Evolutionary conservation across 2,888 invertebrate genomes (phyloP).

Genomic region (Mylabris sibirica): DNA sequence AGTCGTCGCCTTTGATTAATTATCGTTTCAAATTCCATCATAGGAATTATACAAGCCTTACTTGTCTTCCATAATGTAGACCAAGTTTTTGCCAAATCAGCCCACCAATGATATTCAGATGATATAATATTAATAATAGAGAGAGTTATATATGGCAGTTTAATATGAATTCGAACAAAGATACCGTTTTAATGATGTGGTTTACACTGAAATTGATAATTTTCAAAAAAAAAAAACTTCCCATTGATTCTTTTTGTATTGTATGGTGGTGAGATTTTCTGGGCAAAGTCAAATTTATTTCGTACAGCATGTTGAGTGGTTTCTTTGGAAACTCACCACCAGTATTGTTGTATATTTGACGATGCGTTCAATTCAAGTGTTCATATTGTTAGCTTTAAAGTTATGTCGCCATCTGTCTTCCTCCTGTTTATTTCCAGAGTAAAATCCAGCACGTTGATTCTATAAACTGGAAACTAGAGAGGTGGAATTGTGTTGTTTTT

Average conservation of each 20-base stretch:
- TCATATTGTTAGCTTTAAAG: conserved; percentile 50
- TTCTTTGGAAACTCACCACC: conserved; percentile 27
- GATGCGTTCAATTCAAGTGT: conserved; percentile 51
- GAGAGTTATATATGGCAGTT: conserved; percentile 2
- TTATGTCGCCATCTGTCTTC: conserved; percentile 50
- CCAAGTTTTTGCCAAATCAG: not conserved
- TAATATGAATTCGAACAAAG: not conserved
- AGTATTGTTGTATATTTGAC: conserved; percentile 34
- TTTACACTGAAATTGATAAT: not conserved
- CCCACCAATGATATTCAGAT: not conserved
- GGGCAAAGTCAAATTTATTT: conserved; percentile 33
- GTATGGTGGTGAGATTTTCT: not conserved
- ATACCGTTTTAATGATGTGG: too few species aligned
- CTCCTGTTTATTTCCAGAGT: conserved; percentile 29
- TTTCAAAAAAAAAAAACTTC: too few species aligned
- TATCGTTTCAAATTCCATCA: not conserved
- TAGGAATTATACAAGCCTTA: not conserved
- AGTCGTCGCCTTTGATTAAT: not conserved
- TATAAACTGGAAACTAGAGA: not conserved
- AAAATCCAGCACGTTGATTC: not conserved
- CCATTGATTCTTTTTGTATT: too few species aligned
- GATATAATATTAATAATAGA: not conserved
- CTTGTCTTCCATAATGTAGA: not conserved
- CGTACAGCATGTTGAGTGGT: conserved; percentile 27
- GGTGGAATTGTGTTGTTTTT: conserved; percentile 2